These are phyloP conservation scores for Muraenolepis orangiensis DNA, from an alignment of 2,797 vertebrate species.

Conservation along the genomic window DNA sequence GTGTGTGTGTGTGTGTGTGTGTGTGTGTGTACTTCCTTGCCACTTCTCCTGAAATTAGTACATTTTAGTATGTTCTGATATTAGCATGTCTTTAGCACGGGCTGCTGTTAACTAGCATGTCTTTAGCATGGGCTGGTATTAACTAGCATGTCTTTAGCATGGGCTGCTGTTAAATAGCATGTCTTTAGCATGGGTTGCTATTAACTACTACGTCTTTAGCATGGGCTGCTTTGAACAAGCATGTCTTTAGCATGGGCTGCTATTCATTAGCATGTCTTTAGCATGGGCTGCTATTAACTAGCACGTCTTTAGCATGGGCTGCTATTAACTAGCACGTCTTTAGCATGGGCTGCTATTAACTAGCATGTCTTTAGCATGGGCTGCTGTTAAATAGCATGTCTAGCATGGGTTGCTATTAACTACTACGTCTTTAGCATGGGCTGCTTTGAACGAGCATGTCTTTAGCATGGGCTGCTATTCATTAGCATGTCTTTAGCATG, in stretches of 20 bases:
- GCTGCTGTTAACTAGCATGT: background rate
- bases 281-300: no score
- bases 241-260: no score
- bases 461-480: background rate
- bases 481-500: background rate
- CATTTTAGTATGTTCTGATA: no score
- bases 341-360: background rate
- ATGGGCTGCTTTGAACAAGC: background rate
- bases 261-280: background rate
- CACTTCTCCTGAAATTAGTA: background rate
- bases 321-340: background rate
- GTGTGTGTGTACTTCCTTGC: background rate
- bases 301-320: background rate
- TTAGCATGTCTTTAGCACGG: background rate
- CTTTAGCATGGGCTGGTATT: background rate
- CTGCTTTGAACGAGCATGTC: no score
- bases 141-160: background rate
- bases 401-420: background rate
- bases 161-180: no score
- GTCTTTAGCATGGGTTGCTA: background rate
- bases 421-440: background rate
- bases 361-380: background rate
- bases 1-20: conserved; percentile 7
- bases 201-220: background rate
- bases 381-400: no score